These are phyloP conservation scores for Drosophila obscura DNA, from an alignment of 1,140 invertebrate genomes.

Conservation along the genomic window DNA sequence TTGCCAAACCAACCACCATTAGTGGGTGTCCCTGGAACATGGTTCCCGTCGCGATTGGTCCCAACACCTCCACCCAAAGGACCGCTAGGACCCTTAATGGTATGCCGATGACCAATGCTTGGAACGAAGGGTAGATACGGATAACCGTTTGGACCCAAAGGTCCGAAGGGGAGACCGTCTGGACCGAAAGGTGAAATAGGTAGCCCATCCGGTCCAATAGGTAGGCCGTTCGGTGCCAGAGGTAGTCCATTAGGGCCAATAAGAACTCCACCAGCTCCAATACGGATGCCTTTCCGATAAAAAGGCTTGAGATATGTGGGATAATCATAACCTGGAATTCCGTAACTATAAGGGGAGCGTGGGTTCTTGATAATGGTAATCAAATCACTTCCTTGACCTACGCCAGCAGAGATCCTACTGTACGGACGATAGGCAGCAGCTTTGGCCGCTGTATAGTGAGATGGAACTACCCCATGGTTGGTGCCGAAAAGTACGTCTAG, in stretches of 20 bases:
- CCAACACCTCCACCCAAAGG: too few species aligned
- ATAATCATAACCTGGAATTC: constrained; percentile 6
- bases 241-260: neutral
- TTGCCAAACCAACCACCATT: neutral
- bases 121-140: too few species aligned
- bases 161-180: neutral
- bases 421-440: neutral
- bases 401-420: constrained; percentile 13
- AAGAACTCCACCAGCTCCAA: too few species aligned
- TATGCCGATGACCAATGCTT: too few species aligned
- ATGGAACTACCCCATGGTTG: constrained; percentile 15
- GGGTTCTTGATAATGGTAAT: constrained; percentile 41
- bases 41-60: too few species aligned
- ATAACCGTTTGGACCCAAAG: neutral
- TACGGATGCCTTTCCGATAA: neutral
- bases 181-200: neutral
- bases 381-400: constrained; percentile 29
- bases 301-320: too few species aligned
- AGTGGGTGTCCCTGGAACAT: too few species aligned
- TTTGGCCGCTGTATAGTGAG: neutral
- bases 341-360: neutral
- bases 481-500: constrained; percentile 24
- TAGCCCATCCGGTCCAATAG: neutral
- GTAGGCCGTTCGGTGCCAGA: neutral
- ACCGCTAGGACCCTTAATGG: too few species aligned